Percentiles rank a stretch among this genome's conserved stretches.
phyloP scores from a whole-genome alignment of 2,797 vertebrate genomes.

The Premnoplex brunnescens region DNA sequence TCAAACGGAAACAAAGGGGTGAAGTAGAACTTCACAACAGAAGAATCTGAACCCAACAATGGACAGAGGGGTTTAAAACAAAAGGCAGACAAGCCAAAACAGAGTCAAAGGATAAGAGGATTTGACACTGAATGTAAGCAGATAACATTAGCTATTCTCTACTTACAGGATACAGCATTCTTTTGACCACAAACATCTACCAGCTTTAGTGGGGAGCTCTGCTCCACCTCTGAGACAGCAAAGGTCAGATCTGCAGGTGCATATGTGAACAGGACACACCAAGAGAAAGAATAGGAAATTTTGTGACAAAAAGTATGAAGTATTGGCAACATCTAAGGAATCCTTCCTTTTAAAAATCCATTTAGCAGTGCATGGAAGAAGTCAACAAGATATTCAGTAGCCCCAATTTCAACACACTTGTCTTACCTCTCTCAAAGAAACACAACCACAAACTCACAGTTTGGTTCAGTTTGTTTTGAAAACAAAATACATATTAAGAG shows the following conservation, averaged over 20 bases:
- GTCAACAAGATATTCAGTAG: neutral
- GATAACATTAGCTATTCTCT: neutral
- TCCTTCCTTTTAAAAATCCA: neutral
- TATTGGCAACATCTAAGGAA: neutral
- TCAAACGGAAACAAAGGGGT: neutral
- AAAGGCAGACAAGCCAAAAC: neutral
- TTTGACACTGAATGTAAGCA: neutral
- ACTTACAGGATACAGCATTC: neutral
- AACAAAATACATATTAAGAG: neutral
- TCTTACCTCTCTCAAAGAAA: neutral
- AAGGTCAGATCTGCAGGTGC: neutral
- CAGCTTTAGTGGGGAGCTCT: neutral
- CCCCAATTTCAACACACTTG: neutral
- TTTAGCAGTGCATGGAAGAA: neutral
- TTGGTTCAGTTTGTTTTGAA: neutral
- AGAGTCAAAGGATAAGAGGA: neutral
- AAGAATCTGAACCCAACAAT: neutral
- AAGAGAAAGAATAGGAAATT: neutral
- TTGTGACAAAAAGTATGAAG: neutral
- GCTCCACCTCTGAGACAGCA: neutral
- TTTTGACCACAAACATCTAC: neutral
- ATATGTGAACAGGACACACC: neutral
- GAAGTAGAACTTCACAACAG: neutral
- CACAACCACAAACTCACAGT: neutral
- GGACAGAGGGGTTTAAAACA: neutral